These are phyloP conservation scores for Exaiptasia diaphana DNA, from an alignment of 64 coral and sea anemone genomes.

Conservation along the genomic window DNA sequence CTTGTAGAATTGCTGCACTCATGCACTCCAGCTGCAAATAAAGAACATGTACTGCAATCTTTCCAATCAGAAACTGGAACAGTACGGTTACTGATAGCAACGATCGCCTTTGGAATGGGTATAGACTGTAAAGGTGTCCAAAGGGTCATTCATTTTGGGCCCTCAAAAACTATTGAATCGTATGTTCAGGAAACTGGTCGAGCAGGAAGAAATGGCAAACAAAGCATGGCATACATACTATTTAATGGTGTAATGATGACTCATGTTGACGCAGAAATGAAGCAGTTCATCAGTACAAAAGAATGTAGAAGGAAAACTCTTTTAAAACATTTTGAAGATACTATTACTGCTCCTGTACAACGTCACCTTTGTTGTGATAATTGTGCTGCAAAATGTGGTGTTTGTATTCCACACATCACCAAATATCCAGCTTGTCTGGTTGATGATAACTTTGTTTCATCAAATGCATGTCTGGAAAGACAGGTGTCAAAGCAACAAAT, in stretches of 20 bases:
- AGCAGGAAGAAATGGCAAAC: conserved; percentile 34
- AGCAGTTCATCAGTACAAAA: conserved; percentile 11
- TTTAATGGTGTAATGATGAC: conserved; percentile 52
- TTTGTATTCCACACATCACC: conserved; percentile 29
- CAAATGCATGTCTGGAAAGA: neutral
- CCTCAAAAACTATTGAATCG: conserved; percentile 55
- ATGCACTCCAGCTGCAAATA: conserved; percentile 39
- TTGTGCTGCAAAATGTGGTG: conserved; percentile 47
- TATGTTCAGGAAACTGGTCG: conserved; percentile 61
- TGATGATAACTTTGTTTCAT: neutral
- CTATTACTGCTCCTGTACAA: neutral
- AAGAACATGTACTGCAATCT: conserved; percentile 26
- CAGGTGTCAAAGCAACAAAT: neutral
- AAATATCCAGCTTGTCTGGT: neutral
- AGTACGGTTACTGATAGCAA: conserved; percentile 44
- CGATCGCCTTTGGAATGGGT: conserved; percentile 52
- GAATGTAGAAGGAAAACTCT: conserved; percentile 27
- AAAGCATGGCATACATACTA: conserved; percentile 38
- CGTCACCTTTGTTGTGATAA: conserved; percentile 62
- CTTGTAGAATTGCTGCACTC: conserved; percentile 33
- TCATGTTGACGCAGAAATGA: conserved; percentile 29
- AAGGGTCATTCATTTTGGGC: conserved; percentile 36
- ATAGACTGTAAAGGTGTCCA: conserved; percentile 35
- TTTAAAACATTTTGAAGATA: conserved; percentile 33
- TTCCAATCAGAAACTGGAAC: conserved; percentile 37